phyloP scores from a whole-genome alignment of 2,888 invertebrate genomes.

The Xestia xanthographa region DNA sequence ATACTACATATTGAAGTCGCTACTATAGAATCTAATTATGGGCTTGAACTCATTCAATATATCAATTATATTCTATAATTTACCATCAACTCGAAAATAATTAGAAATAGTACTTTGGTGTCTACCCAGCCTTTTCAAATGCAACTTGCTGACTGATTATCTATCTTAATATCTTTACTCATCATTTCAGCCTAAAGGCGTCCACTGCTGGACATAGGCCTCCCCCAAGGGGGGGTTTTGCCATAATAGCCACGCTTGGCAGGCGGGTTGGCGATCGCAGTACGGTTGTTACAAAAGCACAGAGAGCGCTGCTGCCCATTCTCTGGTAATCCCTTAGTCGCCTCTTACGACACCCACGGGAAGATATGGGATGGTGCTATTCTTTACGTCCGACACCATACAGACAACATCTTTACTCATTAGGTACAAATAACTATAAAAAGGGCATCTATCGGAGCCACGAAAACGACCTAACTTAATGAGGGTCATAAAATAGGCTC shows the following conservation, averaged over 20 bases:
- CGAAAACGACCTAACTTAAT: slow-evolving; percentile 12
- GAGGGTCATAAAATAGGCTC: slow-evolving; percentile 15
- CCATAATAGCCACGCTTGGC: too few relatives aligned
- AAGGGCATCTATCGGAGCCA: neutral
- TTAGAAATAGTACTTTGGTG: neutral
- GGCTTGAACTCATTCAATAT: neutral
- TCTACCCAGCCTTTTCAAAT: neutral
- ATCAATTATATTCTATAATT: neutral
- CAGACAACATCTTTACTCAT: neutral
- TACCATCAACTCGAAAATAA: neutral
- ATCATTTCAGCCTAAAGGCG: too few relatives aligned
- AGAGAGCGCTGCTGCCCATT: too few relatives aligned
- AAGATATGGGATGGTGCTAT: too few relatives aligned
- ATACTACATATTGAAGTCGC: neutral
- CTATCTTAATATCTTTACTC: neutral
- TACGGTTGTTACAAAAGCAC: too few relatives aligned
- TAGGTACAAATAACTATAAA: slow-evolving; percentile 11
- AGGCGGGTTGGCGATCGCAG: too few relatives aligned
- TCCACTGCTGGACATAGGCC: too few relatives aligned
- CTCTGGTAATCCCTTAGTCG: too few relatives aligned
- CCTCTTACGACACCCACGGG: too few relatives aligned
- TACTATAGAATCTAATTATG: neutral
- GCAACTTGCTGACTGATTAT: neutral
- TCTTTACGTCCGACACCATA: too few relatives aligned
- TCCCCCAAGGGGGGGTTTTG: too few relatives aligned